A percentile compares a stretch with the other conserved stretches of the same genome.
Conservation (phyloP, 30 jellyfish, hydroid and myxozoan species). For the Chrysaora quinquecirrha region DNA sequence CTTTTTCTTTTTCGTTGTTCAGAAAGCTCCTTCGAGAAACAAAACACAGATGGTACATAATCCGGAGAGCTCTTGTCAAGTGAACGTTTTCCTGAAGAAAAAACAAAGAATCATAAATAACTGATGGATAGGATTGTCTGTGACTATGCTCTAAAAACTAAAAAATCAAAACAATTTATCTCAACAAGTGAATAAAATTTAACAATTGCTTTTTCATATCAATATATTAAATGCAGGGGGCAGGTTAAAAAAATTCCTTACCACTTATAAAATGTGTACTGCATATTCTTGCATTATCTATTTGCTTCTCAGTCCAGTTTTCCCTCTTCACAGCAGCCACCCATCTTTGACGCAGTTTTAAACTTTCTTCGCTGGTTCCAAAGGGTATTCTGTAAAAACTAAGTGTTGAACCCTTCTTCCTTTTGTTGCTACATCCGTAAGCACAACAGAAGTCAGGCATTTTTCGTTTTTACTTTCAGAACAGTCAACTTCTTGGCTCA, state of each 20-base stretch:
- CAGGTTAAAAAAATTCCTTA: background rate
- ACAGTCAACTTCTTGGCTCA: background rate
- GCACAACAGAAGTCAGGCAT: background rate
- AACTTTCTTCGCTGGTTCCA: constrained; percentile 1
- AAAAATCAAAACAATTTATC: too few species aligned
- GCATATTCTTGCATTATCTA: constrained; percentile 32
- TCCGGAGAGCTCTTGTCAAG: constrained; percentile 33
- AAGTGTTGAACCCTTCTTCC: background rate
- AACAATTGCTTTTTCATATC: background rate
- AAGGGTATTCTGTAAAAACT: background rate
- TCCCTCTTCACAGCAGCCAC: constrained; percentile 2
- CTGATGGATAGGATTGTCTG: background rate
- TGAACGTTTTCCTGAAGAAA: constrained; percentile 23
- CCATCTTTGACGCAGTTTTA: background rate
- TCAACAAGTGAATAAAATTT: background rate
- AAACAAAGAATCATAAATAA: background rate
- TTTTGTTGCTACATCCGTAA: background rate
- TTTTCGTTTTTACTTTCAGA: background rate
- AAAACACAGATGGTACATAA: constrained; percentile 39
- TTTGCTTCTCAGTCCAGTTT: constrained; percentile 19
- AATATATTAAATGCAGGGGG: background rate
- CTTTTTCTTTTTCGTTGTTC: constrained; percentile 9
- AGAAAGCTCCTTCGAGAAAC: constrained; percentile 1
- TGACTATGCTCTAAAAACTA: background rate
- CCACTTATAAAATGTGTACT: constrained; percentile 28